Evolutionary conservation across 2,888 invertebrate species (phyloP).

Genomic region (Junonia oenone): DNA sequence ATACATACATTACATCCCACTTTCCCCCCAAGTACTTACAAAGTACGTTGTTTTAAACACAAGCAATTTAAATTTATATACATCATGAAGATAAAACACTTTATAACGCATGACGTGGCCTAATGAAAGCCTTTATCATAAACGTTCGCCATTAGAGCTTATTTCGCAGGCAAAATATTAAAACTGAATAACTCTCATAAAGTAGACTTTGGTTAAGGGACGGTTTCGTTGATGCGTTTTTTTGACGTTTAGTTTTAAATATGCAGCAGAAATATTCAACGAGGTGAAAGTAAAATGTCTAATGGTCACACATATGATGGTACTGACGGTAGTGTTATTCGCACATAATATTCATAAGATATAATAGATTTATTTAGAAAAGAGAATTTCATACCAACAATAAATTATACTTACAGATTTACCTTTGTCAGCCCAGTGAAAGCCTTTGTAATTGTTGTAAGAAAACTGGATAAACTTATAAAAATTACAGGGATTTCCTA

Average conservation of each 20-base stretch:
- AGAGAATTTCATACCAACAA: too few species aligned
- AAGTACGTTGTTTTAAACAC: background rate
- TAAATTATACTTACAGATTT: too few species aligned
- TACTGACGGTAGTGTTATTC: too few species aligned
- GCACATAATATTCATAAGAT: too few species aligned
- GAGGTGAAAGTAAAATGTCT: too few species aligned
- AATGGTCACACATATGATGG: too few species aligned
- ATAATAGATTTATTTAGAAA: too few species aligned
- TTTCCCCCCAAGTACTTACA: background rate
- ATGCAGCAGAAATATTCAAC: too few species aligned
- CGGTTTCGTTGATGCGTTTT: slow-evolving; percentile 32
- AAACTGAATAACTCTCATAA: slow-evolving; percentile 69
- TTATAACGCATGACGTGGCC: slow-evolving; percentile 27
- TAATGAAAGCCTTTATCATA: slow-evolving; percentile 38
- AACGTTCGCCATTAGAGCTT: slow-evolving; percentile 59
- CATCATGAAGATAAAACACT: slow-evolving; percentile 19
- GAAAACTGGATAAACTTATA: too few species aligned
- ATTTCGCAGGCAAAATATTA: slow-evolving; percentile 65
- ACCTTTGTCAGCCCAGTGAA: too few species aligned
- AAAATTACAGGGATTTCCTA: too few species aligned
- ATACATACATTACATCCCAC: background rate
- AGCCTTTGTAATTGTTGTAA: too few species aligned
- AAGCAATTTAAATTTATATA: slow-evolving; percentile 12
- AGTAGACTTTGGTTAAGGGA: slow-evolving; percentile 58
- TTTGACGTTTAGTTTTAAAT: background rate